These are phyloP conservation scores for Macrosoma leucophasiata DNA, from an alignment of 2,888 invertebrate species.

Conservation along the genomic window DNA sequence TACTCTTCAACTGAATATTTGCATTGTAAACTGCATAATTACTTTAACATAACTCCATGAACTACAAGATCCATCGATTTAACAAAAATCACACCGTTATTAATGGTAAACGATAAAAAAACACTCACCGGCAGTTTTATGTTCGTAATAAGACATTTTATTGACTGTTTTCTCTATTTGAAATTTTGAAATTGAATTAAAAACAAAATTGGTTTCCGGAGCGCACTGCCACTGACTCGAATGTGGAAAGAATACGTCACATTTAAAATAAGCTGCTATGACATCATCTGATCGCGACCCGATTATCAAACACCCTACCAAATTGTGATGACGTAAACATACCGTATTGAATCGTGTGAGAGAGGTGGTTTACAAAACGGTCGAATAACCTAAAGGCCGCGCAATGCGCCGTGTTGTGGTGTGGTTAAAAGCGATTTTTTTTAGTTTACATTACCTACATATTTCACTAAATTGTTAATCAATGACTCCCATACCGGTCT, in stretches of 20 bases:
- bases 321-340: conserved; percentile 38
- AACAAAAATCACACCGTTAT: no score
- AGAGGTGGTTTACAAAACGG: conserved; percentile 34
- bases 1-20: no score
- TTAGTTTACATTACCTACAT: conserved; percentile 23
- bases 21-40: no score
- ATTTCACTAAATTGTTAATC: not conserved
- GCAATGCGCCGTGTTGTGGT: conserved; percentile 11
- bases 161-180: conserved; percentile 19
- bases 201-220: conserved; percentile 17
- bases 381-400: conserved; percentile 27
- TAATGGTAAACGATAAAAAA: no score
- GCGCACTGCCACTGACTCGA: conserved; percentile 37
- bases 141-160: conserved; percentile 50
- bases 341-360: conserved; percentile 1
- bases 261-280: conserved; percentile 65
- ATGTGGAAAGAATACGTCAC: conserved; percentile 59
- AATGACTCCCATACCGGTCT: no score
- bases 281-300: conserved; percentile 65
- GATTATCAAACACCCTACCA: conserved; percentile 42
- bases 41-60: no score
- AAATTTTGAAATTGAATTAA: conserved; percentile 11
- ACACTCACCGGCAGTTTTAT: conserved; percentile 50
- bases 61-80: no score
- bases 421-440: conserved; percentile 17